These are phyloP conservation scores for Strigamia crassipes DNA, from an alignment of 2,888 invertebrate species.

Conservation along the genomic window DNA sequence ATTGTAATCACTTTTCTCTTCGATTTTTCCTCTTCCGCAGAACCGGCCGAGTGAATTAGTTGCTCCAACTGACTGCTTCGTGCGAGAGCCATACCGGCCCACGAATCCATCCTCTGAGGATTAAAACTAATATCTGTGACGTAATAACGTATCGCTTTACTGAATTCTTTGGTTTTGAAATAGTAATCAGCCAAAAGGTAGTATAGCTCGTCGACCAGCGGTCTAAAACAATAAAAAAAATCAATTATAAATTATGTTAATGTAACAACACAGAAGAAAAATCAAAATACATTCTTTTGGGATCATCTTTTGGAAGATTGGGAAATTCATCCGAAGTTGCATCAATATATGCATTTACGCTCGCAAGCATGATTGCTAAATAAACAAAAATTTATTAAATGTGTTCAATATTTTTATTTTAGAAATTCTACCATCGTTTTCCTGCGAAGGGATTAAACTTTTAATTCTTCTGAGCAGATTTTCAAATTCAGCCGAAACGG, in stretches of 20 bases:
- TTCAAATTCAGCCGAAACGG: conserved; percentile 76
- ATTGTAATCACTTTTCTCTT: neutral
- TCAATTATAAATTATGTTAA: neutral
- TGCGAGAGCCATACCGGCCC: conserved; percentile 84
- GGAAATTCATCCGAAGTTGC: conserved; percentile 67
- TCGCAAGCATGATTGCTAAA: conserved; percentile 45
- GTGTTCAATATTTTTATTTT: neutral
- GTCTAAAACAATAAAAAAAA: conserved; percentile 52
- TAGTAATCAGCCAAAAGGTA: conserved; percentile 91
- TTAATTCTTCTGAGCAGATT: conserved; percentile 56
- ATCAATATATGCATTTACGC: conserved; percentile 64
- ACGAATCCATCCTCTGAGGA: conserved; percentile 81
- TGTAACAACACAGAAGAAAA: no score
- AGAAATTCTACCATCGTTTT: neutral
- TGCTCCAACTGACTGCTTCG: conserved; percentile 72
- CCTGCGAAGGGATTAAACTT: neutral
- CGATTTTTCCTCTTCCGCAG: conserved; percentile 28
- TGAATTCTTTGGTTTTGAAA: conserved; percentile 81
- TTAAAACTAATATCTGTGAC: conserved; percentile 80
- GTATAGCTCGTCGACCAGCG: conserved; percentile 69
- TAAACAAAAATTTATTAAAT: neutral
- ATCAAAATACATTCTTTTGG: neutral
- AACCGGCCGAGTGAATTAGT: conserved; percentile 72
- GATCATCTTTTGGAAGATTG: conserved; percentile 46
- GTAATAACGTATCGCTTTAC: conserved; percentile 78